phyloP scores from a whole-genome alignment of 1,140 invertebrate genomes.

The Brachionus calyciflorus region DNA sequence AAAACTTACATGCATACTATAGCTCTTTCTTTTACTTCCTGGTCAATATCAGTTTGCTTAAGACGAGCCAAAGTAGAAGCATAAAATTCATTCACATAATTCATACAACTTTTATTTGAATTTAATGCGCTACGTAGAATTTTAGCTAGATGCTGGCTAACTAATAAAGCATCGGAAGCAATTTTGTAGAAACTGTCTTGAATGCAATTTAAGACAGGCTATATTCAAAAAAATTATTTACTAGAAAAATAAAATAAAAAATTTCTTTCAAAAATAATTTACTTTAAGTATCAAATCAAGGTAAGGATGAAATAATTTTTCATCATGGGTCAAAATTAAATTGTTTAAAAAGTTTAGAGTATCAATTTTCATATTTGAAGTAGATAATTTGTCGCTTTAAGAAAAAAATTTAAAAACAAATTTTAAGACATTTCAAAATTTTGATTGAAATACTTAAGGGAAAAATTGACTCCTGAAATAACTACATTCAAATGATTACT shows the following conservation, averaged over 20 bases:
- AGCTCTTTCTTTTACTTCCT: constrained; percentile 95
- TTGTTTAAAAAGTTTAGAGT: constrained; percentile 87
- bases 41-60: constrained; percentile 91
- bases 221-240: constrained; percentile 46
- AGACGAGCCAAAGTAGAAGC: constrained; percentile 75
- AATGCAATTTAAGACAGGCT: constrained; percentile 79
- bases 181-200: constrained; percentile 97
- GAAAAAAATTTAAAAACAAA: background rate
- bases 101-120: constrained; percentile 71
- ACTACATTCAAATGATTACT: constrained; percentile 77
- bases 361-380: constrained; percentile 97
- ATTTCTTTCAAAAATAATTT: constrained; percentile 48
- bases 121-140: constrained; percentile 73
- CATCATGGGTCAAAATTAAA: constrained; percentile 76
- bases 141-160: constrained; percentile 88
- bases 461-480: constrained; percentile 84
- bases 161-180: constrained; percentile 85
- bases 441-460: constrained; percentile 74
- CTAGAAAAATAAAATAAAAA: background rate
- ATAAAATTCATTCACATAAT: constrained; percentile 78
- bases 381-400: constrained; percentile 81
- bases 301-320: constrained; percentile 74
- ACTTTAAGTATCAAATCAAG: constrained; percentile 76
- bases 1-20: constrained; percentile 73
- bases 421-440: background rate